Evolutionary conservation across 1,140 invertebrate species (phyloP), one percentile per base, ranked within the genome.

Genomic region (Drosophila insularis): DNA sequence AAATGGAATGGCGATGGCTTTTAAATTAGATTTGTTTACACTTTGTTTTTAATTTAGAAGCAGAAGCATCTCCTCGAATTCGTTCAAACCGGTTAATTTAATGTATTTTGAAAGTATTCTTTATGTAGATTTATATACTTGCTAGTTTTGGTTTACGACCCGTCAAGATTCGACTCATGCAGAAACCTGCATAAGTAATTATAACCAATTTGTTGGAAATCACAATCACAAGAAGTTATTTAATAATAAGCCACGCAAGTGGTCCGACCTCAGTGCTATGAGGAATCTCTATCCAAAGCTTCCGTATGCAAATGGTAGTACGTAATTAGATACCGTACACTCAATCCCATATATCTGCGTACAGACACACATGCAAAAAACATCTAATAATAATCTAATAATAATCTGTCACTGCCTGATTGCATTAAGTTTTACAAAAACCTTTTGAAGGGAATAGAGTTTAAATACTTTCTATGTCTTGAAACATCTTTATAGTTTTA

Each of bases 61-160:
- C 65, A 69, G 56, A 63, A 43, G 66, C 27, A 63, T 14, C 43
- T 54, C 40, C 59, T n/a, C 35, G 54, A 66, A 40, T 59, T 62
- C 3, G 55, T 71, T 50, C 69, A 77, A 87, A 87, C 84, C 80
- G 84, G 84, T 87, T 80, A 17, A 74, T 65, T 82, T 74, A 74
- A 89, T 71, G 70, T 68, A 67, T 84, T 85, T 89, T 80, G 80
- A 89, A 87, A 87, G 84, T 89, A 74, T 70, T 71, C 69, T 73
- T 56, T 50, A 21, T n/a, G 17, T 55, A 64, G 85, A 89, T 80
- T 84, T 80, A 80, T 77, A 68, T 68, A 63, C 63, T 81, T 71
- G 10, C 53, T 63, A 73, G 65, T 66, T 71, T 76, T 14, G 35
- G 40, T 69, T 76, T 70, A 76, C 66, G 73, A 71, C 19, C 55